These are phyloP conservation scores for Nestor notabilis DNA, from an alignment of 2,113 vertebrate genomes.

Conservation along the genomic window DNA sequence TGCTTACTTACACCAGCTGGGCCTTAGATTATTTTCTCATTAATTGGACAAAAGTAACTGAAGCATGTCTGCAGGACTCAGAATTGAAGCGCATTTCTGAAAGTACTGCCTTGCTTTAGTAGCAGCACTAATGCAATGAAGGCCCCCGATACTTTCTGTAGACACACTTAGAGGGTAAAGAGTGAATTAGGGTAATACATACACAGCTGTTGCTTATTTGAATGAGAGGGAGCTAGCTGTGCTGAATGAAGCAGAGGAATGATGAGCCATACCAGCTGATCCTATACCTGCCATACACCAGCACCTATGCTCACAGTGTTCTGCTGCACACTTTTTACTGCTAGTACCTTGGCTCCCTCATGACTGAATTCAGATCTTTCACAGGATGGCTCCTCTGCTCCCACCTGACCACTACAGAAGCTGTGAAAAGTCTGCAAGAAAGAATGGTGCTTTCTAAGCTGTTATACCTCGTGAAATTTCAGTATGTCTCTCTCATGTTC, in stretches of 20 bases:
- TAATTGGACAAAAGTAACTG: conserved; percentile 24
- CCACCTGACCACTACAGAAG: not conserved
- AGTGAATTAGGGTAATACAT: not conserved
- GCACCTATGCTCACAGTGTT: not conserved
- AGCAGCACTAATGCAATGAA: not conserved
- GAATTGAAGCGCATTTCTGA: not conserved
- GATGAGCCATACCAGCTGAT: accelerated
- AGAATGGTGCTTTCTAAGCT: not conserved
- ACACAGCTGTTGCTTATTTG: not conserved
- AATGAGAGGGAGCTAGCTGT: not conserved
- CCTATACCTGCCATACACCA: not conserved
- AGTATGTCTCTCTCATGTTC: not conserved
- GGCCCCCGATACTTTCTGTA: not conserved
- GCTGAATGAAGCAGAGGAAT: not conserved
- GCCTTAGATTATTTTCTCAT: conserved; percentile 27
- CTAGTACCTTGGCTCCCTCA: not conserved
- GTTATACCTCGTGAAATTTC: not conserved
- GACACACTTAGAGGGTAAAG: not conserved
- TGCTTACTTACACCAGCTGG: conserved; percentile 17
- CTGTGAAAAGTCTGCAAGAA: not conserved
- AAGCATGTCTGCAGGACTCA: not conserved
- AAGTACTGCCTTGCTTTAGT: not conserved
- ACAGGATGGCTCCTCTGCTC: not conserved
- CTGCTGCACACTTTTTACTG: not conserved
- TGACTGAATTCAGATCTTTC: not conserved